phyloP scores from a whole-genome alignment of 2,888 invertebrate genomes.

The Lasioglossum calceatum region DNA sequence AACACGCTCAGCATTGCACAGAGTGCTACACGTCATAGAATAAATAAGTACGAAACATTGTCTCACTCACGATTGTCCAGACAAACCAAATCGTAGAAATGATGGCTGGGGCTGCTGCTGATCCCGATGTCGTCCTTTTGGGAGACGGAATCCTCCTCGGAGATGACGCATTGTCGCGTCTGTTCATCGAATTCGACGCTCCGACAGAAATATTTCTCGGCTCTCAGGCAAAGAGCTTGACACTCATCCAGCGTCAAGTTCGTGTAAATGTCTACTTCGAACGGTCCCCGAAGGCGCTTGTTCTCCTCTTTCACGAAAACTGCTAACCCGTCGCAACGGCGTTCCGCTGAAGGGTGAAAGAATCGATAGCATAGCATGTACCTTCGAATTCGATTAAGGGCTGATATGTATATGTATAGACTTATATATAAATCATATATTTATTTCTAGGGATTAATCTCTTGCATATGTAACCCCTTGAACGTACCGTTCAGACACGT shows the following conservation, averaged over 20 bases:
- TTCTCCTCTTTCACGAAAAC: conserved; percentile 96
- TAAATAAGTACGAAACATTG: not conserved
- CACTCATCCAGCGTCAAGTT: conserved; percentile 95
- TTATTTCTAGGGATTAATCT: too few relatives aligned
- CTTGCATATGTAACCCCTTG: not conserved
- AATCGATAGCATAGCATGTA: not conserved
- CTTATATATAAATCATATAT: too few relatives aligned
- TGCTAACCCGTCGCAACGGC: conserved; percentile 93
- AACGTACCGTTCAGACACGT: conserved; percentile 93
- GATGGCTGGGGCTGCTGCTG: conserved; percentile 93
- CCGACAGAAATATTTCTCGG: conserved; percentile 95
- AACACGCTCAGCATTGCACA: too few relatives aligned
- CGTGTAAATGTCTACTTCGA: conserved; percentile 94
- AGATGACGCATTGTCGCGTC: conserved; percentile 94
- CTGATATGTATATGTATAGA: too few relatives aligned
- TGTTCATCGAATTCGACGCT: conserved; percentile 96
- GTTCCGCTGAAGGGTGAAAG: conserved; percentile 87
- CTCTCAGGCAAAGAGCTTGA: conserved; percentile 93
- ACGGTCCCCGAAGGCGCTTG: conserved; percentile 93
- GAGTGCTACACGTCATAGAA: not conserved
- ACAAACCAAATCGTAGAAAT: conserved; percentile 95
- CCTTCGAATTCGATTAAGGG: not conserved
- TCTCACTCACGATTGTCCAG: conserved; percentile 94
- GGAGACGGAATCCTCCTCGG: conserved; percentile 95
- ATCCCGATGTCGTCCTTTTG: conserved; percentile 95